Base-by-base conservation (phyloP, 2,888 invertebrate species). In the Apodemia zela region DNA sequence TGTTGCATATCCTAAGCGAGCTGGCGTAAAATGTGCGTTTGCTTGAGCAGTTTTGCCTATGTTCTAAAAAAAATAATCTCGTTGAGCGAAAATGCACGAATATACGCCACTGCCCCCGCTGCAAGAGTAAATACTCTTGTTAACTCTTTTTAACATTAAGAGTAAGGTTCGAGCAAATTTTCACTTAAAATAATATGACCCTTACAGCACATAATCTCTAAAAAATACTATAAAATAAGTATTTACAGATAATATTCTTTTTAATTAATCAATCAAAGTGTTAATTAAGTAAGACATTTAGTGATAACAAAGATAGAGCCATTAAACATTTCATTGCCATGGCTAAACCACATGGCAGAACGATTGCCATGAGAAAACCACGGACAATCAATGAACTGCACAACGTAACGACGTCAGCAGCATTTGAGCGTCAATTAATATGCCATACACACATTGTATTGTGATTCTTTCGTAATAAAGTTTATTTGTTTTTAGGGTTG, bases 291-390 rank as follows among this genome's bases (percentile, higher is more conserved):
- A 33, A 33, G 8, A 33, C 4, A 33, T 33, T 7, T 33, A 33
- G 17, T 47, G 45, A 15, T 17, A 47, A 47, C 17, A 6, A 47
- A 47, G 2, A 47, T 8, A 47, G 2, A 47, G 45, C 8, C 45
- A 47, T 47, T 47, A 47, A 17, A n/a, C 45, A 57, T 57, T 57
- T 57, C 54, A 57, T 29, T 57, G 54, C 29, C 54, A 57, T 25
- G 54, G 29, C 25, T 29, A 29, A 15, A 57, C 25, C 54, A 57
- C 15, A 57, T 57, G 54, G 25, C 54, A 57, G 54, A 17, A 15
- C 29, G 15, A 57, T n/a, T 25, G 54, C 29, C 54, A 57, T 57
- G 54, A 57, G 54, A 57, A 57, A 57, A 57, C 54, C 54, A 18
- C 54, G 54, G 54, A 57, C 29, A 29, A 57, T 57, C 29, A 57